Evolutionary conservation across 2,797 vertebrate genomes (phyloP).

Genomic region (Chaetodon trifasciatus): DNA sequence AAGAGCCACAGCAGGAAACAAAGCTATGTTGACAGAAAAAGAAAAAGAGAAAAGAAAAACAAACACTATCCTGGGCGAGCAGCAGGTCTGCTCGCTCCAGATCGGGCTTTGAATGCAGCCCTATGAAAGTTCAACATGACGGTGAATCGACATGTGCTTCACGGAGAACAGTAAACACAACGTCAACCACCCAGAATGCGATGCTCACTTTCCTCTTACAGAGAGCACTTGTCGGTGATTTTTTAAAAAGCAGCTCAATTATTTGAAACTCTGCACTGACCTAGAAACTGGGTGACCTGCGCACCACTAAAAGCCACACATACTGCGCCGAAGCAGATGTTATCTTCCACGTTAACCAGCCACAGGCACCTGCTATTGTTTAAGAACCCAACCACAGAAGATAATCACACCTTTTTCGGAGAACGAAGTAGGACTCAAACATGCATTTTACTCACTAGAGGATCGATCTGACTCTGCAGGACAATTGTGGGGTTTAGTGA

Average conservation of each 20-base stretch:
- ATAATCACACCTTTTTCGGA: neutral
- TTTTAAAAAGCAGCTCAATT: neutral
- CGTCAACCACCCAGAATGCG: neutral
- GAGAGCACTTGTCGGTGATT: neutral
- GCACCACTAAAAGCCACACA: neutral
- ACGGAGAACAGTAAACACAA: constrained; percentile 16
- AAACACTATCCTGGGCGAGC: constrained; percentile 13
- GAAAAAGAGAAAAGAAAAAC: constrained; percentile 26
- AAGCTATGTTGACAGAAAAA: constrained; percentile 24
- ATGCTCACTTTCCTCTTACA: neutral
- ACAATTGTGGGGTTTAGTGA: neutral
- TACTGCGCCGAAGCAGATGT: neutral
- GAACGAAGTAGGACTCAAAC: neutral
- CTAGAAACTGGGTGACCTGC: neutral
- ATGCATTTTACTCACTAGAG: neutral
- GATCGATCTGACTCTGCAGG: too few relatives aligned
- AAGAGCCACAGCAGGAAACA: constrained; percentile 31
- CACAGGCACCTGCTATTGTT: neutral
- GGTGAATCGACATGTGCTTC: constrained; percentile 5
- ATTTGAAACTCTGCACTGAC: constrained; percentile 2
- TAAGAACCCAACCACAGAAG: neutral
- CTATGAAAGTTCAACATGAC: neutral
- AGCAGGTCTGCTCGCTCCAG: constrained; percentile 14
- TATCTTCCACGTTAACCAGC: neutral
- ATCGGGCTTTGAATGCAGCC: constrained; percentile 6